A percentile compares a stretch with the other conserved stretches of the same genome.
Conservation (phyloP, 2,888 invertebrate genomes). For the Myopa testacea region DNA sequence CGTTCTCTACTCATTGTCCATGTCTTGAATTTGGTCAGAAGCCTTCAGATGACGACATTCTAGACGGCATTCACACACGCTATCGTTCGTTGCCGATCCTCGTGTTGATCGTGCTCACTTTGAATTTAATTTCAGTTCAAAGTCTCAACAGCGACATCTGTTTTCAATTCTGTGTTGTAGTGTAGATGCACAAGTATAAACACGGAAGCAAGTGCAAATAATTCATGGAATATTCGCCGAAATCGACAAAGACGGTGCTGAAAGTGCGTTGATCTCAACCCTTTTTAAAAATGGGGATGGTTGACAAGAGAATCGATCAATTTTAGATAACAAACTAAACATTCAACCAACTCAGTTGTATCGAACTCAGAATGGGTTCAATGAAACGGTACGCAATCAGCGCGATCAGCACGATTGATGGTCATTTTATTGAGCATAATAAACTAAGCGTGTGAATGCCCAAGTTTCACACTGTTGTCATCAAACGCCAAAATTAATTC, state of each 20-base stretch:
- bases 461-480: not conserved
- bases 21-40: too few species aligned
- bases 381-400: slow-evolving; percentile 5
- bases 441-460: not conserved
- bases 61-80: too few species aligned
- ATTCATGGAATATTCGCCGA: not conserved
- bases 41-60: too few species aligned
- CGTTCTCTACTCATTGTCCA: too few species aligned
- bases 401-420: not conserved
- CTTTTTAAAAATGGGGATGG: not conserved
- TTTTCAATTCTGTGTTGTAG: not conserved
- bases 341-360: slow-evolving; percentile 3
- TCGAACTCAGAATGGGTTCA: slow-evolving; percentile 19
- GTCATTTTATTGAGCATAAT: not conserved
- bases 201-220: not conserved
- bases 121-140: not conserved
- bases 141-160: slow-evolving; percentile 6
- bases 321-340: slow-evolving; percentile 1
- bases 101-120: not conserved
- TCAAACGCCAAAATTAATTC: not conserved
- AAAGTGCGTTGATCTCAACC: slow-evolving; percentile 7
- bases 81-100: not conserved
- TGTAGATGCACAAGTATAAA: too few species aligned
- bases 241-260: not conserved
- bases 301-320: not conserved